phyloP scores from a whole-genome alignment of 2,888 invertebrate species.

The Nephrocerus scutellatus region DNA sequence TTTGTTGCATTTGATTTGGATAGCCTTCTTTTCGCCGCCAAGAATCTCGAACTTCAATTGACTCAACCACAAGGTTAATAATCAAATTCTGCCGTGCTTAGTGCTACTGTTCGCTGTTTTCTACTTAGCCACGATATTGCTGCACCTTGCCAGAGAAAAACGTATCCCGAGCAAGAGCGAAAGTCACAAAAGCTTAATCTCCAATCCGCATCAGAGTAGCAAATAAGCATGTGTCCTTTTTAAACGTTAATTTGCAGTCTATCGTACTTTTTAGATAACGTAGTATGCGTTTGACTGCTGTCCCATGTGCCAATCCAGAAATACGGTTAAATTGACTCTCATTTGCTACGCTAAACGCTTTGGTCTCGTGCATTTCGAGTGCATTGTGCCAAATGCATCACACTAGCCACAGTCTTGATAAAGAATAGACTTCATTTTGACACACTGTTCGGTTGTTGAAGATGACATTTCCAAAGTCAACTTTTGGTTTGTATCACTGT shows the following conservation, averaged over 20 bases:
- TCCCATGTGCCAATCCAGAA: constrained; percentile 4
- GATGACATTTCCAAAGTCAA: constrained; percentile 13
- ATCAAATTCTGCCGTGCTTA: no score
- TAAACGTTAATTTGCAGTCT: constrained; percentile 1
- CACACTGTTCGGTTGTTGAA: constrained; percentile 3
- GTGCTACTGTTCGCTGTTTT: no score
- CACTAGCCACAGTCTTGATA: constrained; percentile 1
- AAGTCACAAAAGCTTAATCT: constrained; percentile 1
- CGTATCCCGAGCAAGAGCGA: constrained; percentile 3
- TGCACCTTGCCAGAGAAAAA: constrained; percentile 7
- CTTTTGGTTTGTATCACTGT: constrained; percentile 13
- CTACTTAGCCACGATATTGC: no score
- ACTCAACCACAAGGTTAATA: no score
- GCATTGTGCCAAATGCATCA: no score
- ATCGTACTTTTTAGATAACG: constrained; percentile 5
- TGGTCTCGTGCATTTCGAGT: no score
- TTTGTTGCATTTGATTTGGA: no score
- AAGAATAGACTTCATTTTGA: constrained; percentile 3
- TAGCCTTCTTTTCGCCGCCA: no score
- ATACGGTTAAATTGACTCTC: constrained; percentile 4
- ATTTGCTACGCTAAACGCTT: neutral
- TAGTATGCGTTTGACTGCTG: constrained; percentile 3
- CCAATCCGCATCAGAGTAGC: constrained; percentile 8
- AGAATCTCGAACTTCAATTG: no score
- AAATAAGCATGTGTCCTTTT: neutral